phyloP scores from a whole-genome alignment of 1,140 invertebrate genomes.

The Trichoplusia ni region DNA sequence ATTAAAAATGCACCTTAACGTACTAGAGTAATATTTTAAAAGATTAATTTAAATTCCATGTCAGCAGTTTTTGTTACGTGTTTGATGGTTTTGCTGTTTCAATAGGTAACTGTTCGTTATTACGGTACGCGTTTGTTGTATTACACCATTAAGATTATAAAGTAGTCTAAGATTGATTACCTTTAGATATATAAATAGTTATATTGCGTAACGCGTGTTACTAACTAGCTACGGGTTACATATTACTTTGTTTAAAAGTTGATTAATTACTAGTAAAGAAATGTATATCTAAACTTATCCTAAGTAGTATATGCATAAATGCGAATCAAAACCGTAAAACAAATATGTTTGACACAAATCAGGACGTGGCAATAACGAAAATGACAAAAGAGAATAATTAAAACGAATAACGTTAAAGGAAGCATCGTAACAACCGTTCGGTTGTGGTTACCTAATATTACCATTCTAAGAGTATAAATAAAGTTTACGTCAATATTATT shows the following conservation, averaged over 20 bases:
- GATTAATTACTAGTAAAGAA: conserved; percentile 72
- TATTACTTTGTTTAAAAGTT: conserved; percentile 68
- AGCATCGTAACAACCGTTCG: conserved; percentile 60
- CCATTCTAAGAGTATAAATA: conserved; percentile 64
- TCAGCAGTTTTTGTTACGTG: conserved; percentile 34
- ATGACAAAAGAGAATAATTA: conserved; percentile 70
- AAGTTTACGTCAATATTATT: conserved; percentile 57
- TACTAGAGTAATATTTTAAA: conserved; percentile 67
- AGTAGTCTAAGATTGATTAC: conserved; percentile 44
- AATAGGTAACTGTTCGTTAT: conserved; percentile 41
- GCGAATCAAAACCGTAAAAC: conserved; percentile 65
- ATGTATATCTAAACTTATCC: conserved; percentile 67
- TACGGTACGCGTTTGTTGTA: conserved; percentile 28
- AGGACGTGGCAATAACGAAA: conserved; percentile 67
- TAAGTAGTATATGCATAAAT: conserved; percentile 69
- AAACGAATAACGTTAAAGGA: conserved; percentile 74
- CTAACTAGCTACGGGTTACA: conserved; percentile 73
- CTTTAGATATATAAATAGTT: conserved; percentile 35
- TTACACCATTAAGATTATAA: neutral
- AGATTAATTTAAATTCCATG: conserved; percentile 60
- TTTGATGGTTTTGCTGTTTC: conserved; percentile 9
- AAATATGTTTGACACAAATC: conserved; percentile 54
- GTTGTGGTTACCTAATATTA: conserved; percentile 39
- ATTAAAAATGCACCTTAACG: conserved; percentile 77
- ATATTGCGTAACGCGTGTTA: conserved; percentile 61